These are phyloP conservation scores for Drosophila santomea DNA, from an alignment of 1,140 invertebrate species.

Conservation along the genomic window DNA sequence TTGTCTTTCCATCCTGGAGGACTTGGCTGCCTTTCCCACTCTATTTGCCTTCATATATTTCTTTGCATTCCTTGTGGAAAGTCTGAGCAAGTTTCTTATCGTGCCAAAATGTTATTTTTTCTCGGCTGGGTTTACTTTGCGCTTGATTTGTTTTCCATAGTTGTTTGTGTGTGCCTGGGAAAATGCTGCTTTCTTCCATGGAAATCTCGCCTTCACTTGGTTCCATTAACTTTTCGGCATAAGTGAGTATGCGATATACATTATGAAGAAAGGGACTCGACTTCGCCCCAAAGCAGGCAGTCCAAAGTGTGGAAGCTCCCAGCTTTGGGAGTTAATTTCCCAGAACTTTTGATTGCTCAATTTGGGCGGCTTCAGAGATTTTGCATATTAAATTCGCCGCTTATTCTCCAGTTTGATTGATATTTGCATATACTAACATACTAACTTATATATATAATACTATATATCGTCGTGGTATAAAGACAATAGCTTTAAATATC, in stretches of 20 bases:
- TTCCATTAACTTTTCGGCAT: slow-evolving; percentile 42
- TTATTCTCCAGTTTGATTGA: slow-evolving; percentile 10
- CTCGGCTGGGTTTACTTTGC: slow-evolving; percentile 45
- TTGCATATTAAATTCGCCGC: slow-evolving; percentile 21
- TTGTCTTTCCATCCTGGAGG: slow-evolving; percentile 46
- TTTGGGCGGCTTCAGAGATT: slow-evolving; percentile 17
- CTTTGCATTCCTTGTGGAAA: slow-evolving; percentile 11
- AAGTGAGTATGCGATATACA: slow-evolving; percentile 15
- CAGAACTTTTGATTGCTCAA: slow-evolving; percentile 42
- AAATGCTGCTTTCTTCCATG: slow-evolving; percentile 34
- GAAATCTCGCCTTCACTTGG: slow-evolving; percentile 25
- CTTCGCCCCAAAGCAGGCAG: slow-evolving; percentile 5
- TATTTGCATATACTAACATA: no score
- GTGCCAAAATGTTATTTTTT: slow-evolving; percentile 51
- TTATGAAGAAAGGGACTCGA: slow-evolving; percentile 18
- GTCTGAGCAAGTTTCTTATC: slow-evolving; percentile 62
- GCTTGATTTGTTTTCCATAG: slow-evolving; percentile 62
- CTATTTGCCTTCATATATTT: background rate
- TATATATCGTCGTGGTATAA: no score
- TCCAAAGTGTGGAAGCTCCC: slow-evolving; percentile 15
- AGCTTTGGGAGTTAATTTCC: slow-evolving; percentile 33
- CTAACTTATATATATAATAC: no score
- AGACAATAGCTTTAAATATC: no score
- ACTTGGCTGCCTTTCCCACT: slow-evolving; percentile 7
- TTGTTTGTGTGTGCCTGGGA: slow-evolving; percentile 13